Percentiles rank a stretch among this genome's conserved stretches.
Evolutionary conservation across 2,888 invertebrate species (phyloP).

Genomic region (Mythimna vitellina): DNA sequence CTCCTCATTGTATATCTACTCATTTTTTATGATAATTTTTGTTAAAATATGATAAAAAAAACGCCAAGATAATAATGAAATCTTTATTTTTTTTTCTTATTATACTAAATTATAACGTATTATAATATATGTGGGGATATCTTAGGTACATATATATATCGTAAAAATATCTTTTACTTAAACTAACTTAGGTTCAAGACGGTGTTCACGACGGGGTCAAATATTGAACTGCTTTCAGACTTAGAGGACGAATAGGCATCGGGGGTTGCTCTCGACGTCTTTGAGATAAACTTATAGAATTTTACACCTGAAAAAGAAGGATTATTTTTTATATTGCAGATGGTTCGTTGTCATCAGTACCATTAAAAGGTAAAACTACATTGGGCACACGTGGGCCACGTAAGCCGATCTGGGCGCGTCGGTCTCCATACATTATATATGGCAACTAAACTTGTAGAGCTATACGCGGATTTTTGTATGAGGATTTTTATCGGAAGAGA

Average conservation of each 20-base stretch:
- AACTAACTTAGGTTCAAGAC: conserved; percentile 35
- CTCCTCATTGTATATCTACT: no score
- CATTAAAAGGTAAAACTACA: no score
- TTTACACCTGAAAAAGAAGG: conserved; percentile 78
- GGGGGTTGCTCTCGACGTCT: conserved; percentile 44
- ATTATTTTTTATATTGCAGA: neutral
- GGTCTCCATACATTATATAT: no score
- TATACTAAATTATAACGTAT: neutral
- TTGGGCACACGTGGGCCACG: no score
- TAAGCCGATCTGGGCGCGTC: no score
- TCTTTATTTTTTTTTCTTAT: conserved; percentile 8
- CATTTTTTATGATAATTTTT: no score
- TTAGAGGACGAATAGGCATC: conserved; percentile 36
- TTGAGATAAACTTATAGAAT: conserved; percentile 82
- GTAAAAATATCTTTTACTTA: neutral
- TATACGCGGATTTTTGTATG: no score
- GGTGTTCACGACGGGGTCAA: conserved; percentile 33
- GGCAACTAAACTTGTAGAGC: no score
- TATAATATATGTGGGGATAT: neutral
- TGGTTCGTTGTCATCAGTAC: no score
- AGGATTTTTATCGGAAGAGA: no score
- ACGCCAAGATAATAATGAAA: neutral
- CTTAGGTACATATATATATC: neutral
- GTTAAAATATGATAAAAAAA: neutral
- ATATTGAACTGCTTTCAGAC: conserved; percentile 21